Base-by-base conservation (phyloP, 2,888 invertebrate genomes). In the Drosophila cracens region DNA sequence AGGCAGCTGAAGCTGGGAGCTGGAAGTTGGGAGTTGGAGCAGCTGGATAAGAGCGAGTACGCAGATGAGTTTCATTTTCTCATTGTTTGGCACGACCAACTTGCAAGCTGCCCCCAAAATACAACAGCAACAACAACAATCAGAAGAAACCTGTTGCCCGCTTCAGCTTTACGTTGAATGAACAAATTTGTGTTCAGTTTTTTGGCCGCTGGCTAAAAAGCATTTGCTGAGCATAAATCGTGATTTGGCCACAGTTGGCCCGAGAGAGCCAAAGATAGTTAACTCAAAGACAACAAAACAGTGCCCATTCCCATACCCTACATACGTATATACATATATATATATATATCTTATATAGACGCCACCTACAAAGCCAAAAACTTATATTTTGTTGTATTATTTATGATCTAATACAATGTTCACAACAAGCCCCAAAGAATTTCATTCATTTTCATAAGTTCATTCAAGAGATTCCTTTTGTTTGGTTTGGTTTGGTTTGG, bases 371-470 rank as follows among this genome's bases (percentile, higher is more conserved):
- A 69, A 63, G 46, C 43, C 48, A 58, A 52, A 43, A 46, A 31
- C 40, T 21, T 51, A 29, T 21, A 62, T 40, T 13, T 48, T 18
- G 34, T 25, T 38, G 31, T 31, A 80, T 89, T 88, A 91, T 91
- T 91, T 92, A 91, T 90, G 88, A 81, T 86, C 88, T 83, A 90
- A 90, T 81, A 75, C 74, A 83, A 71, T 58, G 57, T 62, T 38
- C 62, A 25, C 46, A 48, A 48, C n/a, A 38, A 54, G 27, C 38
- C 53, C 52, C 25, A 65, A 33, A 40, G 36, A 34, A 74, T 52
- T 66, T 75, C 75, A 65, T 75, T 74, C 69, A 65, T 58, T 71
- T 61, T 61, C n/a, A 10, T 31, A 60, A 57, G 65, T 79, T 79
- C 78, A 78, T 80, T 78, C 46, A 78, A 65, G 65, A 76, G 65